A percentile compares a stretch with the other conserved stretches of the same genome.
Conservation (phyloP, 1,140 invertebrate species). For the Caerostris extrusa region DNA sequence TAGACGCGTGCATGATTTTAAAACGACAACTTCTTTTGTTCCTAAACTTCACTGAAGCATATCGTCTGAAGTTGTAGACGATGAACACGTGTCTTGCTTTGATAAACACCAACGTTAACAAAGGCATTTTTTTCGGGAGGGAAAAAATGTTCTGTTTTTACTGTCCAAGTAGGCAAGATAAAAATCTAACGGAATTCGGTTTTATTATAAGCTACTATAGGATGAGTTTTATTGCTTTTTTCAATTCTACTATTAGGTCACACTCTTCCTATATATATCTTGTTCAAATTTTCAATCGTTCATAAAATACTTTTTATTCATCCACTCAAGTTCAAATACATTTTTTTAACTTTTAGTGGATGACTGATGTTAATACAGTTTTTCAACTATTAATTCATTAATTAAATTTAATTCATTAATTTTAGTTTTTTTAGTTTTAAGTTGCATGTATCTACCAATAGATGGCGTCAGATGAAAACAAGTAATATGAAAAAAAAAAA, state of each 20-base stretch:
- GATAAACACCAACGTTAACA: not conserved
- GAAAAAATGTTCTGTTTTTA: not conserved
- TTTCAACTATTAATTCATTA: too few relatives aligned
- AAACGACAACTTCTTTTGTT: slow-evolving; percentile 30
- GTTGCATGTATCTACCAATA: too few relatives aligned
- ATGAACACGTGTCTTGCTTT: not conserved
- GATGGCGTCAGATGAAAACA: too few relatives aligned
- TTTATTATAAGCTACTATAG: not conserved
- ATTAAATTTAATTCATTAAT: too few relatives aligned
- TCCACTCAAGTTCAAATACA: too few relatives aligned
- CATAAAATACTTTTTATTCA: too few relatives aligned
- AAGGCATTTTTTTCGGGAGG: not conserved
- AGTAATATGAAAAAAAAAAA: too few relatives aligned
- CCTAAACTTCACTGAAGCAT: slow-evolving; percentile 4
- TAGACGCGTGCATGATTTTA: slow-evolving; percentile 38
- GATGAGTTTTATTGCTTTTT: not conserved
- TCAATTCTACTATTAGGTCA: not conserved
- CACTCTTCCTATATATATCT: not conserved
- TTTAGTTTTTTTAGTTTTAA: too few relatives aligned
- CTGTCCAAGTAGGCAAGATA: not conserved
- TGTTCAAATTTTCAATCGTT: too few relatives aligned
- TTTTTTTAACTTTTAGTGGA: too few relatives aligned
- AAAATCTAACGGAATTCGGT: not conserved
- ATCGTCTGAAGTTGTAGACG: slow-evolving; percentile 30
- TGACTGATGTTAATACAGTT: too few relatives aligned